Base-by-base conservation (phyloP, 2,797 vertebrate species). In the Manis crassicaudata region DNA sequence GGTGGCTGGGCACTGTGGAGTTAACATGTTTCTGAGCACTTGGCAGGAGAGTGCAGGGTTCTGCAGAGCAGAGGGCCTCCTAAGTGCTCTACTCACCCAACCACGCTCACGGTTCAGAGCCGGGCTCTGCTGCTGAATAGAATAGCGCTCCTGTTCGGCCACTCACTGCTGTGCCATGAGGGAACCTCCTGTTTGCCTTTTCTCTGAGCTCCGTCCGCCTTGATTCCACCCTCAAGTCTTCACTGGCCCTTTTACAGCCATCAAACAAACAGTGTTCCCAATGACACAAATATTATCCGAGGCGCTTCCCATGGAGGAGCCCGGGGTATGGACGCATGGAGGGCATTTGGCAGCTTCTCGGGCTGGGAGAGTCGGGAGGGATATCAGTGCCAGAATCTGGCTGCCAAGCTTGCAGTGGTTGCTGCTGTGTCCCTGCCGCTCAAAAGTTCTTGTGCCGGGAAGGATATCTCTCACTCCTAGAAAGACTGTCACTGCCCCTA, bases 111-210 rank as follows among this genome's bases (percentile, higher is more conserved):
- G 94, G 67, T 63, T 81, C 65, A 21, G 77, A 60, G 46, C 54
- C 0, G 0, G 73, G 60, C 89, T 95, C 93, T 95, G 54, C 63
- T 65, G 46, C 56, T 2, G 75, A 95, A 16, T 62, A 96, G 68
- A 97, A 54, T 73, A 81, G 50, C 7, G 86, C 63, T 56, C 60
- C 97, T 97, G 60, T 92, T 72, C 43, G 43, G 16, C 82, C 92
- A 87, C 79, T 73, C 72, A 11, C 46, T 67, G 27, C 92, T 68
- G 81, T 2, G 21, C 90, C 82, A 5, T 67, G 37, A 60, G 77
- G 90, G 95, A 65, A 73, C 88, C 0, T 0, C 89, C 88, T 9
- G 1, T 72, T 62, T 89, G 93, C 7, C 90, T 68, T 23, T 70
- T 94, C 93, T 89, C 84, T 25, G 56, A 89, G 50, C 83, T 77